Base-by-base conservation (phyloP, 2,797 vertebrate genomes). In the Sciurus vulgaris region DNA sequence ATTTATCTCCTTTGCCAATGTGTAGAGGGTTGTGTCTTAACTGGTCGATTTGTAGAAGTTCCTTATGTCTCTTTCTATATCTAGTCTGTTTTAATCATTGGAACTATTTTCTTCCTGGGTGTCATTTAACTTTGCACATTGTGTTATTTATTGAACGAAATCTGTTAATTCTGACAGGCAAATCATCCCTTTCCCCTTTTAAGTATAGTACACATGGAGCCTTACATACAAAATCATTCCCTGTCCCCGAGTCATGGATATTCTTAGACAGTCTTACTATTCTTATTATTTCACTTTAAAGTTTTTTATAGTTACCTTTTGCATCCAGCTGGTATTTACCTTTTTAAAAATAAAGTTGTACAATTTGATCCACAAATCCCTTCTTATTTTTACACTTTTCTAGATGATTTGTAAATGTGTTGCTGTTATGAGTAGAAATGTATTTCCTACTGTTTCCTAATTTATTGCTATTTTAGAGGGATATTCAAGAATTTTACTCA, bases 381-480 rank as follows among this genome's bases (percentile, higher is more conserved):
- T 89, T 86, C 35, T 44, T 92, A 81, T 51, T 51, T 47, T 89
- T 93, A 87, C 17, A 74, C 63, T 83, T 91, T 79, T 49, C 56
- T 18, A 54, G 5, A 59, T 89, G 33, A 86, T 47, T 86, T 59
- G n/a, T 59, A 76, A 82, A 63, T 49, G 38, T 72, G 7, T 65
- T 77, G 83, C 35, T 92, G 2, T 63, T 56, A 44, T 77, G 49
- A 73, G 54, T 33, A 94, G 7, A 61, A 13, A 30, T 85, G 91
- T 86, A 35, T 86, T 91, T 91, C 56, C 47, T 76, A 83, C 15
- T 65, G 22, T 83, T 88, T 91, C 74, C 56, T 3, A 74, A 51
- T 28, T 84, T 41, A 63, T 61, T 87, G 63, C 18, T 81, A 49
- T 70, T 96, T 91, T 86, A 94, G 69, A 86, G 20, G 33, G 20